Evolutionary conservation across 2,113 vertebrate genomes (phyloP), one percentile per base, ranked within the genome.

Genomic region (Rhea americana): DNA sequence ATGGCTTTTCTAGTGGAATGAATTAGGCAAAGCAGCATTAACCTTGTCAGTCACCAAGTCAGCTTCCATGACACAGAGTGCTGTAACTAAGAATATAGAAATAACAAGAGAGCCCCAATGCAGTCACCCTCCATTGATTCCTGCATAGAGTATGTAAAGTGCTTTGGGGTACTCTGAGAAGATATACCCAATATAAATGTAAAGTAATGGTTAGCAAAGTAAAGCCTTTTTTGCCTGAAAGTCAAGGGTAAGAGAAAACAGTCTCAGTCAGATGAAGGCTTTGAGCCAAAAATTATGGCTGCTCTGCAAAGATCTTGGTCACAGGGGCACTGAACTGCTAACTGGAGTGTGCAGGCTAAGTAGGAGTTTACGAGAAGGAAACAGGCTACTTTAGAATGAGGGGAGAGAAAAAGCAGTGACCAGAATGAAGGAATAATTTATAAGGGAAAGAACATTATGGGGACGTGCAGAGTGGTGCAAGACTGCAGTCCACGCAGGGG

Each of bases 11-110:
- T 88, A 56, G 62, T 72, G 70, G 88, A 93, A 93, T 90, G 82
- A 82, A 93, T 95, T 94, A 94, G 74, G 85, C 53, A 96, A 96
- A 95, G 91, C 58, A 86, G 96, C 93, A 95, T 94, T 96, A 96
- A 95, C 90, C 94, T 94, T 96, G 95, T 93, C 96, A 94, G 85
- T 94, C 95, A 96, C 66, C 77, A 88, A 93, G 80, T 53, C 90
- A 84, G 76, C 79, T 93, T 93, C 79, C 72, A 65, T 81, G 87
- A 93, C 91, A 92, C 71, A 58, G 56, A 78, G 12, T 22, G 51
- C 48, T 93, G 58, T 68, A 94, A 88, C 88, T 84, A 93, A 90
- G 88, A 93, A 87, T 37, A 91, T 15, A 89, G 89, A 90, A 91
- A 84, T 94, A 95, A 91, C 48, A 90, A 83, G 85, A 89, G 30